Percentiles rank a stretch among this genome's conserved stretches.
phyloP scores from a whole-genome alignment of 92 coral and sea anemone species.

The Zoanthus sociatus region DNA sequence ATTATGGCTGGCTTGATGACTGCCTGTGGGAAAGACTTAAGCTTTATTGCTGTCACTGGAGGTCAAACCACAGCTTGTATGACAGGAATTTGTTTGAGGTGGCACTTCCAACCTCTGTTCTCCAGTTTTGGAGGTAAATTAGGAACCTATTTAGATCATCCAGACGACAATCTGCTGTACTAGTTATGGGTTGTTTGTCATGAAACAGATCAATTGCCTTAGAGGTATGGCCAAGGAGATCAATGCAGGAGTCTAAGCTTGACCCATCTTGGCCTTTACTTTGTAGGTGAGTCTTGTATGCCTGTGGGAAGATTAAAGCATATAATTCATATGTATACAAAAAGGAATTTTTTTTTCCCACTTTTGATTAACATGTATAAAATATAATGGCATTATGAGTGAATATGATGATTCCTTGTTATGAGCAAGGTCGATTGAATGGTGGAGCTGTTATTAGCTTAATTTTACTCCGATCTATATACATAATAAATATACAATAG shows the following conservation, averaged over 20 bases:
- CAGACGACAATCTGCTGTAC: slow-evolving; percentile 41
- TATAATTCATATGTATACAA: not conserved
- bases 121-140: slow-evolving; percentile 45
- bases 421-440: slow-evolving; percentile 1
- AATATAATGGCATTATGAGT: not conserved
- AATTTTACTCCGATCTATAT: not conserved
- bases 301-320: slow-evolving; percentile 37
- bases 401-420: not conserved
- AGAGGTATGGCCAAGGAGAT: slow-evolving; percentile 52
- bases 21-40: slow-evolving; percentile 1
- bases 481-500: not conserved
- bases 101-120: slow-evolving; percentile 33
- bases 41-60: slow-evolving; percentile 44
- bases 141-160: slow-evolving; percentile 32
- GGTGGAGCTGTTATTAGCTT: not conserved
- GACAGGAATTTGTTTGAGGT: slow-evolving; percentile 50
- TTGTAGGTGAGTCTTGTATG: slow-evolving; percentile 54
- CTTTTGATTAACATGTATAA: not conserved
- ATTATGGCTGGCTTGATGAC: slow-evolving; percentile 30
- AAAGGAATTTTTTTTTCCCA: not conserved
- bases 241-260: slow-evolving; percentile 39
- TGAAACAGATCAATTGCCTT: slow-evolving; percentile 45
- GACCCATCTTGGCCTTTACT: slow-evolving; percentile 58
- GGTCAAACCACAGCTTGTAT: slow-evolving; percentile 61
- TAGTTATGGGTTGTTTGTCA: slow-evolving; percentile 43